These are phyloP conservation scores for Baccha elongata DNA, from an alignment of 2,888 invertebrate genomes.

Conservation along the genomic window DNA sequence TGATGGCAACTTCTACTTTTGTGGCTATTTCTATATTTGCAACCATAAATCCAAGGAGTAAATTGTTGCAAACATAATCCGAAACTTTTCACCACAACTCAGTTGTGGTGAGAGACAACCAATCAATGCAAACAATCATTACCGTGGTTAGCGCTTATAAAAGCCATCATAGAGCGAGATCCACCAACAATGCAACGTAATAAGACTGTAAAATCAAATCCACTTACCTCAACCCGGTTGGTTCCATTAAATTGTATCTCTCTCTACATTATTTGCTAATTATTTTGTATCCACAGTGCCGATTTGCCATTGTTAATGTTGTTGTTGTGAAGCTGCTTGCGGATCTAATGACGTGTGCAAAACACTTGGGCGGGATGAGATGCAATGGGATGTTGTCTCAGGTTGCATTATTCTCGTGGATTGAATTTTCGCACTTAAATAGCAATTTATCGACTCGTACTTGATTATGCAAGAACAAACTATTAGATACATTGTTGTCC, in stretches of 20 bases:
- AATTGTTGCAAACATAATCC: constrained; percentile 31
- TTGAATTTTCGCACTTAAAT: constrained; percentile 55
- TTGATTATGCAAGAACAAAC: constrained; percentile 60
- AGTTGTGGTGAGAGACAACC: constrained; percentile 30
- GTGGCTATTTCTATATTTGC: no score
- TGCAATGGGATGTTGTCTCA: constrained; percentile 14
- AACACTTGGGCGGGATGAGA: constrained; percentile 31
- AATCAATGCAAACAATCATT: constrained; percentile 46
- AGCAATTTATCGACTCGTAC: constrained; percentile 56
- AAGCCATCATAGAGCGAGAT: constrained; percentile 4
- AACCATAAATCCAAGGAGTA: no score
- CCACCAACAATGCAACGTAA: not conserved
- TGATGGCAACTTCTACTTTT: no score
- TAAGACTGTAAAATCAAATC: constrained; percentile 20
- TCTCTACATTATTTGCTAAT: constrained; percentile 47
- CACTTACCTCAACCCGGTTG: constrained; percentile 30
- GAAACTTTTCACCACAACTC: constrained; percentile 42
- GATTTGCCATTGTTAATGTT: not conserved
- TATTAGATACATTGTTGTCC: constrained; percentile 60
- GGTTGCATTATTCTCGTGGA: constrained; percentile 34
- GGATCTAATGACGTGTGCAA: constrained; percentile 68
- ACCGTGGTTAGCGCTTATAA: constrained; percentile 14
- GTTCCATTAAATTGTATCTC: constrained; percentile 37
- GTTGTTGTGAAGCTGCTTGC: constrained; percentile 10
- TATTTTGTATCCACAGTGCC: constrained; percentile 46